These are phyloP conservation scores for Euplexia lucipara DNA, from an alignment of 2,888 invertebrate genomes.

Conservation along the genomic window DNA sequence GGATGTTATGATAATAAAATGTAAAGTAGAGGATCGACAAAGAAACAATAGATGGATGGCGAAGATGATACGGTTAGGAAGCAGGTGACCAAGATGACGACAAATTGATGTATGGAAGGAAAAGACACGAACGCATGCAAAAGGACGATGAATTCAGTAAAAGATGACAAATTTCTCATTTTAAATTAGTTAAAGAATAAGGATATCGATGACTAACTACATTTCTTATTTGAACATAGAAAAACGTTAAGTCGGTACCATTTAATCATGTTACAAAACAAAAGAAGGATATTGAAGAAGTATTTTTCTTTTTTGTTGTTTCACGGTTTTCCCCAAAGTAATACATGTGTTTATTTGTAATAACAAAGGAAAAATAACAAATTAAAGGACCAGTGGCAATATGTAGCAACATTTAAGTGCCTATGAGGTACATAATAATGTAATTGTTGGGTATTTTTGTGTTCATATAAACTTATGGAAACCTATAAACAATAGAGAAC, in stretches of 20 bases:
- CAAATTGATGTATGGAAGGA: no score
- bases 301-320: slow-evolving; percentile 21
- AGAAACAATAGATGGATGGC: no score
- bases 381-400: background rate
- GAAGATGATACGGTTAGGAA: no score
- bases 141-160: no score
- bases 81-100: no score
- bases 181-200: no score
- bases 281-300: background rate
- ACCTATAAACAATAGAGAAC: slow-evolving; percentile 14
- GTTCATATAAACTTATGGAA: slow-evolving; percentile 4
- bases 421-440: slow-evolving; percentile 2
- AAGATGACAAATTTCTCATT: no score
- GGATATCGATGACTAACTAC: no score
- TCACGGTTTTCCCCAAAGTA: slow-evolving; percentile 42
- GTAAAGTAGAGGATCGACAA: no score
- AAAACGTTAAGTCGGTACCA: no score
- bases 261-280: slow-evolving; percentile 14
- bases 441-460: slow-evolving; percentile 28
- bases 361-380: slow-evolving; percentile 36
- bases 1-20: no score
- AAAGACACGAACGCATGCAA: no score
- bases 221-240: background rate
- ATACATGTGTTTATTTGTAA: slow-evolving; percentile 8
- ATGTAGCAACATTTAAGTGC: background rate